Conservation (phyloP, 2,797 vertebrate genomes). For the Crocidura indochinensis region DNA sequence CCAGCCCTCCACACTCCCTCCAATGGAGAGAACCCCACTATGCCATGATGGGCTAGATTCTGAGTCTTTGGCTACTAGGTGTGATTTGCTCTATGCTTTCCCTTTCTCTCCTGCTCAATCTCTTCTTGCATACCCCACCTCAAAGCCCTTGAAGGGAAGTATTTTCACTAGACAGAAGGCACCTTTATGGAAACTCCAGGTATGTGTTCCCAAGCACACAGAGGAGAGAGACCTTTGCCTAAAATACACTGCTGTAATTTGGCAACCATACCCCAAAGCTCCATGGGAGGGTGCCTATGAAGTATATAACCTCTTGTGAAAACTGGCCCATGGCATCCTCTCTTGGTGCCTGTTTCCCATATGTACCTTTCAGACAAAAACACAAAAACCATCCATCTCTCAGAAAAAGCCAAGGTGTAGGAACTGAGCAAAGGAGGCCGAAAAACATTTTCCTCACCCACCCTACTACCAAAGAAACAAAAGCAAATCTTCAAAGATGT, state of each 20-base stretch:
- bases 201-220: background rate
- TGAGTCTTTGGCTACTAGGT: background rate
- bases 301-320: slow-evolving; percentile 42
- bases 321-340: background rate
- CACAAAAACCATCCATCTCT: slow-evolving; percentile 62
- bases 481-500: slow-evolving; percentile 66
- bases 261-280: background rate
- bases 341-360: background rate
- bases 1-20: background rate
- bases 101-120: background rate
- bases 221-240: background rate
- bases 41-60: background rate
- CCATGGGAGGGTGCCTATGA: background rate
- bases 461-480: slow-evolving; percentile 72
- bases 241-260: background rate
- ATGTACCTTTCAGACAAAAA: slow-evolving; percentile 53
- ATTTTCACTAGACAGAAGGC: background rate
- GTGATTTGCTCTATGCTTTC: background rate
- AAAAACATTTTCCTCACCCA: slow-evolving; percentile 48
- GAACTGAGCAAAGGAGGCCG: background rate
- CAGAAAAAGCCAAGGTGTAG: slow-evolving; percentile 35
- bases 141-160: background rate
- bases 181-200: background rate
- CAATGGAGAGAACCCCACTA: background rate
- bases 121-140: background rate